phyloP scores from a whole-genome alignment of 2,113 vertebrate genomes.

The Pseudorectes ferrugineus region DNA sequence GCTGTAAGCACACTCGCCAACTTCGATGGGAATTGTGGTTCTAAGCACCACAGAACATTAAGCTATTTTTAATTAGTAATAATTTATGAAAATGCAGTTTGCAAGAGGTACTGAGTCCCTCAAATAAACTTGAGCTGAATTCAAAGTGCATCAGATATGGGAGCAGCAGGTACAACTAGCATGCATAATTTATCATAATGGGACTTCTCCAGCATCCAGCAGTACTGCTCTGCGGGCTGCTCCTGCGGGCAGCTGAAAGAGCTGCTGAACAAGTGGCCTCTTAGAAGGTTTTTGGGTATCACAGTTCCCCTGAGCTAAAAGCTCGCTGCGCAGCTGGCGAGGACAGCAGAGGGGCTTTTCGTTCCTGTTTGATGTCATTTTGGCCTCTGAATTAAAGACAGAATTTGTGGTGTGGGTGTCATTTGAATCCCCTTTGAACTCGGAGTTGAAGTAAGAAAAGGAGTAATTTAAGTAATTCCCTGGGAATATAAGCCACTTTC shows the following conservation, averaged over 20 bases:
- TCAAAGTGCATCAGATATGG: not conserved
- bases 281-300: not conserved
- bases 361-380: not conserved
- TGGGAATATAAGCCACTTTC: conserved; percentile 14
- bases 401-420: not conserved
- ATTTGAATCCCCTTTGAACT: not conserved
- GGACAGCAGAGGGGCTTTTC: not conserved
- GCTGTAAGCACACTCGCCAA: not conserved
- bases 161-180: not conserved
- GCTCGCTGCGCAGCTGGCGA: not conserved
- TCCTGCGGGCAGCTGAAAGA: not conserved
- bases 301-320: not conserved
- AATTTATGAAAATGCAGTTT: not conserved
- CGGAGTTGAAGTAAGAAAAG: not conserved
- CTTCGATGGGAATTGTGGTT: not conserved
- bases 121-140: not conserved
- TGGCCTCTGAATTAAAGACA: conserved; percentile 8
- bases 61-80: conserved; percentile 8
- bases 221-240: not conserved
- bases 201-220: not conserved
- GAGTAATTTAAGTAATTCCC: conserved; percentile 26
- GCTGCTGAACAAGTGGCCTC: not conserved
- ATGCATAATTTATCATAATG: not conserved
- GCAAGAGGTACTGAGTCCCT: not conserved
- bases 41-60: not conserved